Base-by-base conservation (phyloP, 2,113 vertebrate species). In the Reinhardtius hippoglossoides region DNA sequence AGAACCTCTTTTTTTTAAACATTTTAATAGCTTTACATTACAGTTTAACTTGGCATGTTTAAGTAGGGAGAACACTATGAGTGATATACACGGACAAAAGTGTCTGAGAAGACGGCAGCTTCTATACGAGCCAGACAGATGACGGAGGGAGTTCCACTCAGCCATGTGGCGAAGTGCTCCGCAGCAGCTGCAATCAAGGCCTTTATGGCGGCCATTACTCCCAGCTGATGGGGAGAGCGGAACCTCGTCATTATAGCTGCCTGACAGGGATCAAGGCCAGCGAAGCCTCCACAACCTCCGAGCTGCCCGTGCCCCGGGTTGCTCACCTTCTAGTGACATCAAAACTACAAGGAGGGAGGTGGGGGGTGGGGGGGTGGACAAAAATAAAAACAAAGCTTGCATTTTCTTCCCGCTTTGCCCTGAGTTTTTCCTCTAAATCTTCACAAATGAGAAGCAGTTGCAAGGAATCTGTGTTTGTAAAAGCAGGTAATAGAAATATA, bases 121-220 rank as follows among this genome's bases (percentile, higher is more conserved):
- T 80, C 63, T 79, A 67, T 31, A 44, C 24, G 76, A 84, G 74
- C 55, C 77, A 76, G 74, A 66, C 57, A 67, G 74, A 86, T 83
- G 83, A 82, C 54, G 55, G 75, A 78, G 67, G 37, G 27, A 26
- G 73, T 69, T 82, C 71, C 67, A 59, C 42, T 68, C 72, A 54
- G 73, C 77, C 71, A 73, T 76, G 75, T 71, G 67, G 46, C 59
- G 16, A 78, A 83, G 60, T 14, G 75, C 26, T 76, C 72, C 72
- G 70, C 83, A 72, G 77, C 76, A 86, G 80, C 81, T 78, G 88
- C 82, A 89, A 90, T 91, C 84, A 87, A 80, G 85, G 71, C 76
- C 82, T 91, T 82, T 83, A 89, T 42, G 67, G 71, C 37, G 6
- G 79, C 80, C 78, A 74, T 85, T 88, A 85, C 79, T 86, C 74